phyloP scores from a whole-genome alignment of 1,140 invertebrate genomes.

The Schlechtendalia chinensis region DNA sequence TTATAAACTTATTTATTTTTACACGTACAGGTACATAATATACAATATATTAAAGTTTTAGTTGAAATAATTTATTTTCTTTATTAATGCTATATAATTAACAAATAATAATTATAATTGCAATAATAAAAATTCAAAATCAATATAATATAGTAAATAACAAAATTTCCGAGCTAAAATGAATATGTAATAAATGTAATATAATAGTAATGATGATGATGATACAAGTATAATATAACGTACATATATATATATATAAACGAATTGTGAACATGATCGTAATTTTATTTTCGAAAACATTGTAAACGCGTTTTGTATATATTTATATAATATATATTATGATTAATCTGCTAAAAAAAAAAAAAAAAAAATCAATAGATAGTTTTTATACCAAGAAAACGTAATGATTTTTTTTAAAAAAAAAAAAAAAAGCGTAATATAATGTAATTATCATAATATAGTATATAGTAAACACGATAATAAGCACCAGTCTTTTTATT shows the following conservation, averaged over 20 bases:
- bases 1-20: neutral
- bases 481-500: constrained; percentile 47
- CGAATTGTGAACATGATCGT: too few relatives aligned
- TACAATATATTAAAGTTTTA: neutral
- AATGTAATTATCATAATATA: neutral
- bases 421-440: constrained; percentile 18
- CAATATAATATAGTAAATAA: constrained; percentile 39
- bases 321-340: too few relatives aligned
- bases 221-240: neutral
- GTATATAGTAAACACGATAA: constrained; percentile 27
- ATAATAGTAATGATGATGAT: neutral
- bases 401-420: neutral
- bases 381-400: neutral
- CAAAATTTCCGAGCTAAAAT: constrained; percentile 43
- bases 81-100: constrained; percentile 36
- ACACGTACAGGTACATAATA: neutral
- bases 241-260: too few relatives aligned
- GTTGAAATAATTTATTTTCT: constrained; percentile 19
- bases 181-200: constrained; percentile 33
- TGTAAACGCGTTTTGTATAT: too few relatives aligned
- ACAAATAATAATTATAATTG: constrained; percentile 17
- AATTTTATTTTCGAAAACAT: too few relatives aligned
- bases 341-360: too few relatives aligned
- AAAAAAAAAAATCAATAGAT: too few relatives aligned
- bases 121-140: constrained; percentile 38